Conservation (phyloP, 2,888 invertebrate species). For the Troglohyphantes excavatus region DNA sequence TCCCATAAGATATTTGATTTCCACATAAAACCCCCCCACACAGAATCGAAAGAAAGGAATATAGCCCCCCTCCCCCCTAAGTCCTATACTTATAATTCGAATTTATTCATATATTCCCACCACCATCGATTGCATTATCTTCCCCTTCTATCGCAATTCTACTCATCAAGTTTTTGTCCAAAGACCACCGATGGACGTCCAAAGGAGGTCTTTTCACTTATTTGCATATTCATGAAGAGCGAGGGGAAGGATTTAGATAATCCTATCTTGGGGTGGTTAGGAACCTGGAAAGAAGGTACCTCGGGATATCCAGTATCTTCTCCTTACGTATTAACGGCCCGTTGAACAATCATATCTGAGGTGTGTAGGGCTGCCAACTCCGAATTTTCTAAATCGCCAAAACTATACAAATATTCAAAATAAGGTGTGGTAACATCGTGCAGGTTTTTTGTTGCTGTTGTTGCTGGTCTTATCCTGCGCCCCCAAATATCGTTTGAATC, state of each 20-base stretch:
- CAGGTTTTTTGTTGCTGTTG: too few relatives aligned
- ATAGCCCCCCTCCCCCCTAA: not conserved
- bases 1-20: slow-evolving; percentile 60
- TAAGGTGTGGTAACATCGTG: too few relatives aligned
- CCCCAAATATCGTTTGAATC: too few relatives aligned
- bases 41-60: slow-evolving; percentile 8
- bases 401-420: too few relatives aligned
- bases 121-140: slow-evolving; percentile 63
- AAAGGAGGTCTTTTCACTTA: slow-evolving; percentile 33
- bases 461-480: too few relatives aligned
- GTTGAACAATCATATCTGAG: slow-evolving; percentile 57
- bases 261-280: slow-evolving; percentile 45
- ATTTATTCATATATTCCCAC: slow-evolving; percentile 64
- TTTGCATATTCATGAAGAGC: slow-evolving; percentile 68
- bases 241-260: slow-evolving; percentile 54
- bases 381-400: not conserved
- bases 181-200: not conserved
- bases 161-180: slow-evolving; percentile 59
- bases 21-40: slow-evolving; percentile 10
- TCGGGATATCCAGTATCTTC: too few relatives aligned
- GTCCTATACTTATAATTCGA: slow-evolving; percentile 55
- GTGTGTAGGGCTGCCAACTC: not conserved
- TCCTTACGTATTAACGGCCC: slow-evolving; percentile 37
- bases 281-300: too few relatives aligned
- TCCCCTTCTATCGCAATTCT: slow-evolving; percentile 43